A percentile compares a stretch with the other conserved stretches of the same genome.
Conservation (phyloP, 2,888 invertebrate genomes). For the Cyaniris semiargus region DNA sequence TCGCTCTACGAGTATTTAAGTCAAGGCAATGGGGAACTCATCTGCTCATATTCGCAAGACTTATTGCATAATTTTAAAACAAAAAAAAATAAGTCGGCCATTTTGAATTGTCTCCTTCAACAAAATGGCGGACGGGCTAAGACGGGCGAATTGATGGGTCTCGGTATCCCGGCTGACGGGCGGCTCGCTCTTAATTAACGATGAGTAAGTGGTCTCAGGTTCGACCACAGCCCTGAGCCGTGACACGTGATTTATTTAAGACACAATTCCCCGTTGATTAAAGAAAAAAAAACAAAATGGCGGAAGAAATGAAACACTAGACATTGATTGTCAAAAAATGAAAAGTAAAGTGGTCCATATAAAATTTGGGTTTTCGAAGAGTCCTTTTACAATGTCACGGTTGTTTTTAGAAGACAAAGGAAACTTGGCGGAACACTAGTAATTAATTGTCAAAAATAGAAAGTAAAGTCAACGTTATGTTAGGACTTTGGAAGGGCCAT, state of each 20-base stretch:
- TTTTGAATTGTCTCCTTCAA: not conserved
- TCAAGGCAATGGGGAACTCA: too few species aligned
- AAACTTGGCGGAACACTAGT: too few species aligned
- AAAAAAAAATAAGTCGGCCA: not conserved
- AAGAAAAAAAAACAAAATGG: conserved; percentile 1
- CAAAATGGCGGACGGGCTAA: conserved; percentile 18
- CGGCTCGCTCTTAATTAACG: conserved; percentile 27
- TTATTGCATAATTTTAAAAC: too few species aligned
- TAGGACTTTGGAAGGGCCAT: too few species aligned
- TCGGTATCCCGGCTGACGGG: not conserved
- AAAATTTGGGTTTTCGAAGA: not conserved
- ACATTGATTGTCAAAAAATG: not conserved
- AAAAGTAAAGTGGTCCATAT: not conserved
- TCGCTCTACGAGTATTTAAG: too few species aligned
- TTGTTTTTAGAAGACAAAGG: not conserved
- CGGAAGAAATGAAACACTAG: not conserved
- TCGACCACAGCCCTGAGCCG: not conserved
- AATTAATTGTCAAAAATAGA: too few species aligned
- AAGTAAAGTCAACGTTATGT: too few species aligned
- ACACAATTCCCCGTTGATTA: conserved; percentile 4
- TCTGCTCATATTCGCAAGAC: too few species aligned
- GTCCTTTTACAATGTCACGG: not conserved
- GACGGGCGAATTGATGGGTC: conserved; percentile 12
- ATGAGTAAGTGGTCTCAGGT: conserved; percentile 27
- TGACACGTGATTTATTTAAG: conserved; percentile 19